phyloP scores from a whole-genome alignment of 2,113 vertebrate species.

The Pantherophis guttatus region DNA sequence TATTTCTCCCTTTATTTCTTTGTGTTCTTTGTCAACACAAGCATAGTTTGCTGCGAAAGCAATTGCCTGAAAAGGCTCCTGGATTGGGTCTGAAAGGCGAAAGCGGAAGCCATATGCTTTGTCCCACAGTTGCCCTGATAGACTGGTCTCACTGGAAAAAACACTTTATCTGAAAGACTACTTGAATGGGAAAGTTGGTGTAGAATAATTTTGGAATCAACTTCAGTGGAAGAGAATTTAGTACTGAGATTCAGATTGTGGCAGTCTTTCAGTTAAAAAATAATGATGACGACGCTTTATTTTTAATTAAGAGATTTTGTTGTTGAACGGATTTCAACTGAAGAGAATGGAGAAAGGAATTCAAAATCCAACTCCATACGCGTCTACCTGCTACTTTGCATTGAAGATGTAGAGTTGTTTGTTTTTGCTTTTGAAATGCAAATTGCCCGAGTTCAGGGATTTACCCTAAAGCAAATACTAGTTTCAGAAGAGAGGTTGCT shows the following conservation, averaged over 20 bases:
- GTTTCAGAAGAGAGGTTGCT: not conserved
- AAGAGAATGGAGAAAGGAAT: not conserved
- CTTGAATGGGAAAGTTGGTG: not conserved
- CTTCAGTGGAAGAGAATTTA: not conserved
- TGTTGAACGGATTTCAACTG: not conserved
- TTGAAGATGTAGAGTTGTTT: not conserved
- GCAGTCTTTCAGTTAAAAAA: not conserved
- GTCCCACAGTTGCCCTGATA: no score
- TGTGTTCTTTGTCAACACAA: no score
- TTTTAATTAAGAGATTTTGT: not conserved
- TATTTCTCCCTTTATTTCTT: no score
- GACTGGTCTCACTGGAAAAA: no score
- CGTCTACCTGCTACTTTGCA: not conserved
- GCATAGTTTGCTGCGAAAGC: no score
- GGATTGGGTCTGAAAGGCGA: no score
- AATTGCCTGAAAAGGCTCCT: no score
- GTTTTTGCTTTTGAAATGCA: not conserved
- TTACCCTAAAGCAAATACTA: not conserved
- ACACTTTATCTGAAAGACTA: not conserved
- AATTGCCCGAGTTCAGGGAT: not conserved
- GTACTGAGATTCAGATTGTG: not conserved
- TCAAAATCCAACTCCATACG: not conserved
- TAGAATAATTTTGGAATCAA: not conserved
- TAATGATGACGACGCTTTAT: not conserved
- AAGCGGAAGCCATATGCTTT: no score